Percentiles rank a stretch among this genome's conserved stretches.
Evolutionary conservation across 2,888 invertebrate species (phyloP).

Genomic region (Glyphotaelius pellucidus): DNA sequence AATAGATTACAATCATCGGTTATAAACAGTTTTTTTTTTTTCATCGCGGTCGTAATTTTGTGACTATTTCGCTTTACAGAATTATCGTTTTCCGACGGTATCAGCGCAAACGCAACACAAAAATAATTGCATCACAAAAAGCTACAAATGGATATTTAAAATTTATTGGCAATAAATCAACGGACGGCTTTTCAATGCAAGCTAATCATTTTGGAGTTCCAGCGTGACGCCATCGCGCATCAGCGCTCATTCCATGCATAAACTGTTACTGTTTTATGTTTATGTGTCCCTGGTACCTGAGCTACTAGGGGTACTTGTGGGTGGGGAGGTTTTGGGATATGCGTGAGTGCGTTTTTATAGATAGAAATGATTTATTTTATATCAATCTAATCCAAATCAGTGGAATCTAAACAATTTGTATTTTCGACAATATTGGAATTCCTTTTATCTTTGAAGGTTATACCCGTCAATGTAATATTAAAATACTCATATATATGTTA

Average conservation of each 20-base stretch:
- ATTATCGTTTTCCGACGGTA: conserved; percentile 46
- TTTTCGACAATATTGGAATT: neutral
- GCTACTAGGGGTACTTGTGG: neutral
- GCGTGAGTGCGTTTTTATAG: neutral
- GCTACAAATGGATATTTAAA: conserved; percentile 65
- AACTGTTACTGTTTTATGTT: conserved; percentile 47
- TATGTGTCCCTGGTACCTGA: neutral
- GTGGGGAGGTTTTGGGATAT: neutral
- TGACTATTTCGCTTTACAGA: conserved; percentile 21
- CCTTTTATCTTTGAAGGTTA: too few relatives aligned
- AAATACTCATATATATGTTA: too few relatives aligned
- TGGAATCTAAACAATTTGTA: neutral
- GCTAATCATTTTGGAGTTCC: conserved; percentile 65
- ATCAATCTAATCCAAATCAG: neutral
- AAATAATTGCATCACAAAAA: conserved; percentile 62
- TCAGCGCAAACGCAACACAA: conserved; percentile 54
- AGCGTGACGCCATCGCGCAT: conserved; percentile 60
- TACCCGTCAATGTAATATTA: too few relatives aligned
- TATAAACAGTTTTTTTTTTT: neutral
- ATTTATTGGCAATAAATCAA: conserved; percentile 66
- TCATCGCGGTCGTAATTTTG: neutral
- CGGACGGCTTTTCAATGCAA: conserved; percentile 65
- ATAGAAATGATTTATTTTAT: neutral
- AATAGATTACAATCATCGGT: neutral
- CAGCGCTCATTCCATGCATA: conserved; percentile 58